phyloP scores from a whole-genome alignment of 2,888 invertebrate genomes.

The Eumerus sabulonum region DNA sequence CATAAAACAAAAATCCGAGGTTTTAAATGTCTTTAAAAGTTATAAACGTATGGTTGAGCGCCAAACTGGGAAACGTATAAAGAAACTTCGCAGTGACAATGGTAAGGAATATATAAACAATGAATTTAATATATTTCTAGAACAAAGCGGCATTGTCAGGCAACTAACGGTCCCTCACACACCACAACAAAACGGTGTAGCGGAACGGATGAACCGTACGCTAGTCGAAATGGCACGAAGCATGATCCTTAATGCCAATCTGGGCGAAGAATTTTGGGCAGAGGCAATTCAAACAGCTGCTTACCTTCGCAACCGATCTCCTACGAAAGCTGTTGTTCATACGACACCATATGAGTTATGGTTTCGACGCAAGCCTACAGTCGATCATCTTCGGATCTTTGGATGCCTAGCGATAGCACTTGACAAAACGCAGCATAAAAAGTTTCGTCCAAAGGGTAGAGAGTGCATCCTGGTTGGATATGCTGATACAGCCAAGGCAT shows the following conservation, averaged over 20 bases:
- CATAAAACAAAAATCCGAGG: not conserved
- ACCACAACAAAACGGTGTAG: conserved; percentile 4
- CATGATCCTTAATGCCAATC: too few relatives aligned
- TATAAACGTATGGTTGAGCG: too few relatives aligned
- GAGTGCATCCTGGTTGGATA: conserved; percentile 24
- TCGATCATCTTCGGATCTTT: conserved; percentile 22
- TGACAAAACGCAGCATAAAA: conserved; percentile 16
- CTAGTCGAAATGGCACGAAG: too few relatives aligned
- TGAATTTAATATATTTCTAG: too few relatives aligned
- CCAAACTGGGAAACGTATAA: too few relatives aligned
- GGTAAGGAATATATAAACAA: conserved; percentile 58
- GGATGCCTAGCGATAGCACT: conserved; percentile 30
- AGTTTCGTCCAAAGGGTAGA: conserved; percentile 23
- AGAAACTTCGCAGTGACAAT: conserved; percentile 39
- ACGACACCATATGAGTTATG: conserved; percentile 19
- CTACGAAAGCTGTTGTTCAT: not conserved
- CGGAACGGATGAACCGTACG: not conserved
- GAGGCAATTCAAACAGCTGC: too few relatives aligned
- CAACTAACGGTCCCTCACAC: conserved; percentile 34
- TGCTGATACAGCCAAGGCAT: conserved; percentile 1
- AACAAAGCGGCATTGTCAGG: too few relatives aligned
- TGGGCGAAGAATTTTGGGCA: too few relatives aligned
- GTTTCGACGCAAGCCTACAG: conserved; percentile 16
- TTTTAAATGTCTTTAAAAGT: too few relatives aligned
- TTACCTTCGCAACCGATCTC: too few relatives aligned